Evolutionary conservation across 2,888 invertebrate genomes (phyloP).

Genomic region (Cyclophora albipunctata): DNA sequence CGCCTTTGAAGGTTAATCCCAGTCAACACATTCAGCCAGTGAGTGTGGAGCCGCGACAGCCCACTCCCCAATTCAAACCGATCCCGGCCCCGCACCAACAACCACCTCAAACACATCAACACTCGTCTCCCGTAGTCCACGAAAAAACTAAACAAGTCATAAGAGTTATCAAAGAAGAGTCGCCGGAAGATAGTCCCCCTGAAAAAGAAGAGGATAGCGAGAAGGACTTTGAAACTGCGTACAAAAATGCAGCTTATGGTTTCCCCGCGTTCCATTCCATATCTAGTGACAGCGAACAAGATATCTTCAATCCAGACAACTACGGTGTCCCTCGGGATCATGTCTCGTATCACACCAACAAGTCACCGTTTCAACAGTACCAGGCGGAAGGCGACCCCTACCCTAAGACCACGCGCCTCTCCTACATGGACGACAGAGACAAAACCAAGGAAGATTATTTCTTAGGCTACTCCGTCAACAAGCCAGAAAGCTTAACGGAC

Average conservation of each 20-base stretch:
- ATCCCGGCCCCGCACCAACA: slow-evolving; percentile 18
- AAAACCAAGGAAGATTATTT: slow-evolving; percentile 56
- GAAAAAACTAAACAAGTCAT: slow-evolving; percentile 55
- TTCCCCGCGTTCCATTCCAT: slow-evolving; percentile 52
- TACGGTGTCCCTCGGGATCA: slow-evolving; percentile 44
- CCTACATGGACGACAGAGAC: slow-evolving; percentile 53
- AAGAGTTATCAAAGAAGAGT: slow-evolving; percentile 40
- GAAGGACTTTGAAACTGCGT: slow-evolving; percentile 64
- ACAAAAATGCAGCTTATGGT: slow-evolving; percentile 59
- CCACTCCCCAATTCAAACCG: slow-evolving; percentile 4
- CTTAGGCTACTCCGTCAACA: slow-evolving; percentile 50
- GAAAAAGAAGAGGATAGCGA: slow-evolving; percentile 56
- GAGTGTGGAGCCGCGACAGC: slow-evolving; percentile 17
- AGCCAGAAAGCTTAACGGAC: slow-evolving; percentile 50
- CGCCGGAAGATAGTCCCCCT: slow-evolving; percentile 44
- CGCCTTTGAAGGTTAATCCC: slow-evolving; percentile 45
- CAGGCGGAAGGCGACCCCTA: slow-evolving; percentile 49
- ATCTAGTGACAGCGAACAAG: slow-evolving; percentile 43
- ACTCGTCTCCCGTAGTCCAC: slow-evolving; percentile 30
- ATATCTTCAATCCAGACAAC: slow-evolving; percentile 49
- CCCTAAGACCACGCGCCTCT: slow-evolving; percentile 46
- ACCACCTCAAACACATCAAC: slow-evolving; percentile 14
- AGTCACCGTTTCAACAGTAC: slow-evolving; percentile 53
- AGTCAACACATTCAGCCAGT: slow-evolving; percentile 37
- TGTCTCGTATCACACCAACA: slow-evolving; percentile 38